These are phyloP conservation scores for Poeciliopsis infans DNA, from an alignment of 2,797 vertebrate species.

Conservation along the genomic window DNA sequence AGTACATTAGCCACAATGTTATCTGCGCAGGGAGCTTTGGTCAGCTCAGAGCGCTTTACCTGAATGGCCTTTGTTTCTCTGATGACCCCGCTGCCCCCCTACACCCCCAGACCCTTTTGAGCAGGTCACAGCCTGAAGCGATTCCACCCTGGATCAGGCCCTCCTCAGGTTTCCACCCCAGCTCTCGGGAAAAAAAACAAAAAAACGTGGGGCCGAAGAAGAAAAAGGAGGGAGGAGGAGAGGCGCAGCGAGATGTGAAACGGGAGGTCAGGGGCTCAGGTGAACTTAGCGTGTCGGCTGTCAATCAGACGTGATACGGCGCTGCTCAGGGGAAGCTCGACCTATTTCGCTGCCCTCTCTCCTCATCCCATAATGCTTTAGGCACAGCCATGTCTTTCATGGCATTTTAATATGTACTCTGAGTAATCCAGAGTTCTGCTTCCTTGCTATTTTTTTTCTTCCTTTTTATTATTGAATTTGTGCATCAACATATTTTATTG, in stretches of 20 bases:
- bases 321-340: conserved; percentile 59
- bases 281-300: conserved; percentile 74
- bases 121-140: conserved; percentile 77
- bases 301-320: conserved; percentile 73
- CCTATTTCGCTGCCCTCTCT: conserved; percentile 31
- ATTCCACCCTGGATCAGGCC: conserved; percentile 74
- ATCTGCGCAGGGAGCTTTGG: conserved; percentile 72
- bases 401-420: conserved; percentile 25
- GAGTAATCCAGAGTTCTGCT: conserved; percentile 20
- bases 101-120: conserved; percentile 38
- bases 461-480: not conserved
- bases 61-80: conserved; percentile 82
- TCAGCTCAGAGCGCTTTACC: conserved; percentile 71
- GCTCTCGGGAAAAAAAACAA: conserved; percentile 51
- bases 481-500: not conserved
- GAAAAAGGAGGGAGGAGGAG: conserved; percentile 30
- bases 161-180: conserved; percentile 75
- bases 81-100: not conserved
- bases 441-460: conserved; percentile 26
- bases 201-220: conserved; percentile 35
- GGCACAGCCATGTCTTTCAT: conserved; percentile 50
- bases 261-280: conserved; percentile 76
- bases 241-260: conserved; percentile 54
- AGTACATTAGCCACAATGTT: conserved; percentile 73
- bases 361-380: conserved; percentile 36